These are phyloP conservation scores for Himalopsyche tibetana DNA, from an alignment of 2,888 invertebrate genomes.

Conservation along the genomic window DNA sequence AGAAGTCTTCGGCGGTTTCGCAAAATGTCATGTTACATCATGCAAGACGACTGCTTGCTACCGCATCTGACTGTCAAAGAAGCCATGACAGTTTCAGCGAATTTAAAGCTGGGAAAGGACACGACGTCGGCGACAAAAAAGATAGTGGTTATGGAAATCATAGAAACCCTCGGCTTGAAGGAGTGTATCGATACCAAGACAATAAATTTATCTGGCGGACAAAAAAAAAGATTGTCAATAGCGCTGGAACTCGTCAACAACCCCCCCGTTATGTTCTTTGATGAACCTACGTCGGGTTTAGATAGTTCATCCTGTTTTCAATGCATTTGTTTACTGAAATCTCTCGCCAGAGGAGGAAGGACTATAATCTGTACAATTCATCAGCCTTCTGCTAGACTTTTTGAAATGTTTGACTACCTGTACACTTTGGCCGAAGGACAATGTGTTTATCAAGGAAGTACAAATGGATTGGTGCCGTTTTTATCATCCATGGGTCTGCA, in stretches of 20 bases:
- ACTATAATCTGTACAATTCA: conserved; percentile 97
- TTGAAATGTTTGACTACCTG: conserved; percentile 97
- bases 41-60: conserved; percentile 94
- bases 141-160: conserved; percentile 93
- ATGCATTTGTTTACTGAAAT: conserved; percentile 92
- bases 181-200: conserved; percentile 94
- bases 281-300: conserved; percentile 96
- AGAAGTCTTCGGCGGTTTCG: conserved; percentile 91
- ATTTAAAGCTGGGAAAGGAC: conserved; percentile 91
- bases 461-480: conserved; percentile 90
- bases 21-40: conserved; percentile 96
- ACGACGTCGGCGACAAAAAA: conserved; percentile 84
- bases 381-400: conserved; percentile 96
- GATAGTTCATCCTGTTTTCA: conserved; percentile 97
- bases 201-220: conserved; percentile 94
- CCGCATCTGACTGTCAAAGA: conserved; percentile 94
- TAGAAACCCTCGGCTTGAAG: conserved; percentile 90
- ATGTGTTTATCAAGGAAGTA: conserved; percentile 94
- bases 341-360: conserved; percentile 91
- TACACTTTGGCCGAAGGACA: conserved; percentile 96
- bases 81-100: conserved; percentile 95
- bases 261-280: conserved; percentile 98
- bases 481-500: conserved; percentile 89
- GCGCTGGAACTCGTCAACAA: conserved; percentile 96
- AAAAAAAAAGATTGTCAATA: conserved; percentile 95